Base-by-base conservation (phyloP, 2,888 invertebrate genomes). In the Heliconius aoede region DNA sequence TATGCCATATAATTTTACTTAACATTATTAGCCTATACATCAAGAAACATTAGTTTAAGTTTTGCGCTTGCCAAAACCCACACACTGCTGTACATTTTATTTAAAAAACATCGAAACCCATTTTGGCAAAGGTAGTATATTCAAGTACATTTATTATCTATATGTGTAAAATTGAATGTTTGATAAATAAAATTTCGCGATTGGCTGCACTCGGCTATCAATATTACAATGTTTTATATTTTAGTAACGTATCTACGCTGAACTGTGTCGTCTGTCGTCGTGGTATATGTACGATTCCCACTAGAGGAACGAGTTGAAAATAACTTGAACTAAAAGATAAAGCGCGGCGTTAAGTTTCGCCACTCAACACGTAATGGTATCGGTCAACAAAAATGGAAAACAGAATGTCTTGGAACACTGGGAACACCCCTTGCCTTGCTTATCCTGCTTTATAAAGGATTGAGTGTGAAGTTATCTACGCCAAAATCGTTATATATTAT, bases 61-160 rank as follows among this genome's bases (percentile, higher is more conserved):
- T 60, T 32, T 36, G 28, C 26, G 60, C 72, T 72, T 72, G 72
- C 72, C 72, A 72, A 72, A 58, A 36, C 21, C 72, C 58, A 72
- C 60, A 36, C 36, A 72, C 58, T 72, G 72, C 40, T 72, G 72
- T 60, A 72, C 60, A 60, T 40, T 36, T 24, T 58, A 60, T n/a
- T 30, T n/a, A 21, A 7, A 51, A 51, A 11, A 28, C 4, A 21
- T 18, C 15, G 46, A 46, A 8, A 67, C 46, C 1, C 21, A 51
- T 18, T 68, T 28, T 67, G 13, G 24, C 15, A 24, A 26, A 40
- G 18, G 18, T 46, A 11, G 15, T 13, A 36, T 60, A 26, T 26
- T 26, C 15, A 26, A 26, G 4, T 15, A 13, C 7, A 60, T 26
- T 60, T 7, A 26, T 24, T 2, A 18, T 46, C 18, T 18, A n/a